Conservation (phyloP, 2,113 vertebrate genomes). For the Phylloscopus trochiloides region DNA sequence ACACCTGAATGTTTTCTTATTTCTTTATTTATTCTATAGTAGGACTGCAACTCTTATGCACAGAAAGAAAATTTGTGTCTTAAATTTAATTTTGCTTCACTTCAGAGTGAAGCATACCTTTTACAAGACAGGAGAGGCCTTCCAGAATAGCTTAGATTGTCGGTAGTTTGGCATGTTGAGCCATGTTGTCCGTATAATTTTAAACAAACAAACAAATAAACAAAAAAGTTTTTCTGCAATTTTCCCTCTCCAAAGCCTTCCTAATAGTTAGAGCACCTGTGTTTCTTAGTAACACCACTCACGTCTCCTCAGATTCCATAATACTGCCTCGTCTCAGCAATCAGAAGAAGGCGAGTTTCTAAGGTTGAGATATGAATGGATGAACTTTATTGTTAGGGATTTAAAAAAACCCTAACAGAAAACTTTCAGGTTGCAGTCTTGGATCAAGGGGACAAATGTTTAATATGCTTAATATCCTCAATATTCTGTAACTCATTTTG, state of each 20-base stretch:
- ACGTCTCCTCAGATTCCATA: neutral
- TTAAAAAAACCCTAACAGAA: neutral
- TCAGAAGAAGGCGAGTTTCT: neutral
- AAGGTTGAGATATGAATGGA: neutral
- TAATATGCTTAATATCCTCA: neutral
- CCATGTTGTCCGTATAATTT: neutral
- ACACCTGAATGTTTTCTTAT: neutral
- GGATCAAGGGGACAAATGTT: neutral
- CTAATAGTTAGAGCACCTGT: neutral
- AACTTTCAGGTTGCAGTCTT: neutral
- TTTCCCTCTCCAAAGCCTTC: neutral
- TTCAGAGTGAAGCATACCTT: neutral
- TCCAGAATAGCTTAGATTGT: neutral
- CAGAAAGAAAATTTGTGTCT: neutral
- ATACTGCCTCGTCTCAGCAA: neutral
- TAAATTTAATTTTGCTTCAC: neutral
- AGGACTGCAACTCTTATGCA: neutral
- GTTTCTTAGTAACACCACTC: neutral
- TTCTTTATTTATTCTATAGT: neutral
- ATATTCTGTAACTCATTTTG: neutral
- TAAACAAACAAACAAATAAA: neutral
- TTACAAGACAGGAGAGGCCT: neutral
- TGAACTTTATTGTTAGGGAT: neutral
- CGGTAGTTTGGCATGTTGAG: neutral
- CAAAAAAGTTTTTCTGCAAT: neutral